phyloP scores from a whole-genome alignment of 2,797 vertebrate species.

The Miichthys miiuy region DNA sequence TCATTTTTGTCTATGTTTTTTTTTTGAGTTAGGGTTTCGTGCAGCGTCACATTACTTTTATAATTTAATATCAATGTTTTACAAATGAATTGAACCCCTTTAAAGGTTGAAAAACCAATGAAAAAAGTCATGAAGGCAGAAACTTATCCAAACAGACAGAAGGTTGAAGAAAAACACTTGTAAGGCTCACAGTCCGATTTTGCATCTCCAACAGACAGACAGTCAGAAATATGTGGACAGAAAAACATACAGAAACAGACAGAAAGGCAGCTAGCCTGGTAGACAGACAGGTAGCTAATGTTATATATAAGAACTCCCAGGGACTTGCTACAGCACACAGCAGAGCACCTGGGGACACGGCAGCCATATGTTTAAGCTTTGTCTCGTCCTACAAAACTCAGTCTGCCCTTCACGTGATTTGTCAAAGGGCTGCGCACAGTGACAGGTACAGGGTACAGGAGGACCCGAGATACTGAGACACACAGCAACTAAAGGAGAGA shows the following conservation, averaged over 20 bases:
- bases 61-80: not conserved
- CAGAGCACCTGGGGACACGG: conserved; percentile 89
- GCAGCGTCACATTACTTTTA: not conserved
- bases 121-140: not conserved
- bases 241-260: conserved; percentile 36
- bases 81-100: not conserved
- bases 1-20: not conserved
- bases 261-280: conserved; percentile 35
- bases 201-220: not conserved
- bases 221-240: conserved; percentile 19
- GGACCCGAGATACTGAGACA: conserved; percentile 71
- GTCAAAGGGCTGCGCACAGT: conserved; percentile 88
- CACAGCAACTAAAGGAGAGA: conserved; percentile 66
- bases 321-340: conserved; percentile 66
- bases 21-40: no score
- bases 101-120: not conserved
- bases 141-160: not conserved
- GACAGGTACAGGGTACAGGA: conserved; percentile 81
- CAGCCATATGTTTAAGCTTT: conserved; percentile 97
- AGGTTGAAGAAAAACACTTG: not conserved
- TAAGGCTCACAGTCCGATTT: not conserved
- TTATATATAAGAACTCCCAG: conserved; percentile 78
- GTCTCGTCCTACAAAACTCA: conserved; percentile 99
- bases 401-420: conserved; percentile 97
- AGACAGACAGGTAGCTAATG: conserved; percentile 76